phyloP scores from a whole-genome alignment of 1,140 invertebrate genomes.

The Ruditapes philippinarum region DNA sequence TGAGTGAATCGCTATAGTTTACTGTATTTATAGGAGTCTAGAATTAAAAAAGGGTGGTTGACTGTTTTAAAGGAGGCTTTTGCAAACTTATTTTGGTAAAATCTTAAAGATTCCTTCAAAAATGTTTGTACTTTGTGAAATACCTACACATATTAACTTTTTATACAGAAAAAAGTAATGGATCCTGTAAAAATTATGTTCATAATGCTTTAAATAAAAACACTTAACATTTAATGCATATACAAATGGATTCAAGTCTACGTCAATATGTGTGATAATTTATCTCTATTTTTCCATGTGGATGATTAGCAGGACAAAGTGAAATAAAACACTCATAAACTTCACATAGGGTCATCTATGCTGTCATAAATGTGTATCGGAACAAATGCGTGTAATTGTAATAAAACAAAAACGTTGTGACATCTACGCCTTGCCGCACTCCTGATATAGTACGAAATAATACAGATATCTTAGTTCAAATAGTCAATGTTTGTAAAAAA shows the following conservation, averaged over 20 bases:
- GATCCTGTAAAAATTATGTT: too few relatives aligned
- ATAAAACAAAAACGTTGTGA: slow-evolving; percentile 48
- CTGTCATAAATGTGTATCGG: slow-evolving; percentile 32
- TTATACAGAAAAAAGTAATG: too few relatives aligned
- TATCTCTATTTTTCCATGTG: background rate
- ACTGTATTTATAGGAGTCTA: too few relatives aligned
- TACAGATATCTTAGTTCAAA: background rate
- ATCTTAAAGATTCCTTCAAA: too few relatives aligned
- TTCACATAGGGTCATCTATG: slow-evolving; percentile 12
- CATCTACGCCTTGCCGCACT: slow-evolving; percentile 4
- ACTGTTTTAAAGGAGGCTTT: too few relatives aligned
- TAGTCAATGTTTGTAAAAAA: background rate
- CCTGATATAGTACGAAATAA: background rate
- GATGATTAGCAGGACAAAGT: slow-evolving; percentile 27
- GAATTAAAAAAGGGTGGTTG: too few relatives aligned
- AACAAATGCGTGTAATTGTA: slow-evolving; percentile 46
- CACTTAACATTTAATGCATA: background rate
- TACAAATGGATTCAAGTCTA: background rate
- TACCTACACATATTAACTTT: too few relatives aligned
- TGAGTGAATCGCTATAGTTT: too few relatives aligned
- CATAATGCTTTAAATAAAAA: too few relatives aligned
- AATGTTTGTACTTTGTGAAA: too few relatives aligned
- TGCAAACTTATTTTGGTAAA: too few relatives aligned
- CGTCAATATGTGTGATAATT: slow-evolving; percentile 15
- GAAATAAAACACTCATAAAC: slow-evolving; percentile 60